These are phyloP conservation scores for Avahi laniger DNA, from an alignment of 2,797 vertebrate genomes.

Conservation along the genomic window DNA sequence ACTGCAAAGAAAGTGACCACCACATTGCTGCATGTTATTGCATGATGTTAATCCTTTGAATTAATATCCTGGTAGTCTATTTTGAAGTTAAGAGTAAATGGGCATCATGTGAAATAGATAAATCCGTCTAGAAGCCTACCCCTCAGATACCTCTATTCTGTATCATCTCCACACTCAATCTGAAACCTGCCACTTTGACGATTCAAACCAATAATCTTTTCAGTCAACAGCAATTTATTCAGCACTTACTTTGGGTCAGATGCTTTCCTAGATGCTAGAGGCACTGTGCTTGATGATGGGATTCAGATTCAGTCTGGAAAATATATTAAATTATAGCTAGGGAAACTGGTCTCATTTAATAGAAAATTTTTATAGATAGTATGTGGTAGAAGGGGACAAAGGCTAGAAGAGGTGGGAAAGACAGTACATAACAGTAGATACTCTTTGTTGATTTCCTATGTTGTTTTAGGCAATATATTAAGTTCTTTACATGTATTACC, in stretches of 20 bases:
- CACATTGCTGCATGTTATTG: neutral
- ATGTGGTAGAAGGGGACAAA: neutral
- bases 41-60: neutral
- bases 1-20: neutral
- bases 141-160: neutral
- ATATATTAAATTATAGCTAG: neutral
- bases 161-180: neutral
- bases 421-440: neutral
- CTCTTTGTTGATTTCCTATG: neutral
- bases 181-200: neutral
- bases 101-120: neutral
- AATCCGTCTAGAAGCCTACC: neutral
- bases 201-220: conserved; percentile 27
- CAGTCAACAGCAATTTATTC: neutral
- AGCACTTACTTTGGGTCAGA: neutral
- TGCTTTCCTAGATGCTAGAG: neutral
- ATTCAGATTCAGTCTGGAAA: conserved; percentile 31
- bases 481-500: neutral
- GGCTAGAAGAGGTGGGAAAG: neutral
- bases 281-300: neutral
- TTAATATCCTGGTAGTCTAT: neutral
- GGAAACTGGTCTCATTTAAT: neutral
- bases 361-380: conserved; percentile 8
- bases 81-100: neutral
- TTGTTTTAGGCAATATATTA: neutral